These are phyloP conservation scores for Xenopus petersii DNA, from an alignment of 2,797 vertebrate species.

Conservation along the genomic window DNA sequence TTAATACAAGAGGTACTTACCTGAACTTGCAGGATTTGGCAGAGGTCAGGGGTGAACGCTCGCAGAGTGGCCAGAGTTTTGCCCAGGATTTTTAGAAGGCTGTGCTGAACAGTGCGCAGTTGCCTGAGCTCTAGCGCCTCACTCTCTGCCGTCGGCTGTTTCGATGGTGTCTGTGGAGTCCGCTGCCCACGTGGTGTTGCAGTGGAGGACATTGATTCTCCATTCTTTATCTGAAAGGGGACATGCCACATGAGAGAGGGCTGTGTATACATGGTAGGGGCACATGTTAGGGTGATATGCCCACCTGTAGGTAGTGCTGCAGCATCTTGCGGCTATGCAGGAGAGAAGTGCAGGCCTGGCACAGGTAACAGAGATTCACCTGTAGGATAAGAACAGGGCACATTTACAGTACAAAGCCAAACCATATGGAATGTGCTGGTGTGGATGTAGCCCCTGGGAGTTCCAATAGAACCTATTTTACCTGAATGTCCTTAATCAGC, in stretches of 20 bases:
- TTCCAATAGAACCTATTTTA: conserved; percentile 36
- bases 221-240: conserved; percentile 79
- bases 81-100: conserved; percentile 93
- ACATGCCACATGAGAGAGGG: background rate
- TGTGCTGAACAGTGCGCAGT: conserved; percentile 84
- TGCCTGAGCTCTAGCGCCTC: conserved; percentile 87
- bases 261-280: no score
- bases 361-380: conserved; percentile 94
- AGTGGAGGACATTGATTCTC: conserved; percentile 77
- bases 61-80: conserved; percentile 89
- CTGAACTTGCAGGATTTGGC: conserved; percentile 95
- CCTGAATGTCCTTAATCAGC: conserved; percentile 89
- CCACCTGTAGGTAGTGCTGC: conserved; percentile 94
- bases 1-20: conserved; percentile 56
- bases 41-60: conserved; percentile 94
- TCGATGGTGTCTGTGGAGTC: conserved; percentile 67
- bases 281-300: conserved; percentile 12
- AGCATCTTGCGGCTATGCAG: conserved; percentile 98
- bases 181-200: conserved; percentile 73
- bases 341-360: conserved; percentile 94
- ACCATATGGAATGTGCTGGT: no score
- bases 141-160: conserved; percentile 68
- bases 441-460: no score
- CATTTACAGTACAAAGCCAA: no score
- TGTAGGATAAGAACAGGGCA: conserved; percentile 48